Evolutionary conservation across 2,888 invertebrate genomes (phyloP), one percentile per base, ranked within the genome.

Genomic region (Boloria selene): DNA sequence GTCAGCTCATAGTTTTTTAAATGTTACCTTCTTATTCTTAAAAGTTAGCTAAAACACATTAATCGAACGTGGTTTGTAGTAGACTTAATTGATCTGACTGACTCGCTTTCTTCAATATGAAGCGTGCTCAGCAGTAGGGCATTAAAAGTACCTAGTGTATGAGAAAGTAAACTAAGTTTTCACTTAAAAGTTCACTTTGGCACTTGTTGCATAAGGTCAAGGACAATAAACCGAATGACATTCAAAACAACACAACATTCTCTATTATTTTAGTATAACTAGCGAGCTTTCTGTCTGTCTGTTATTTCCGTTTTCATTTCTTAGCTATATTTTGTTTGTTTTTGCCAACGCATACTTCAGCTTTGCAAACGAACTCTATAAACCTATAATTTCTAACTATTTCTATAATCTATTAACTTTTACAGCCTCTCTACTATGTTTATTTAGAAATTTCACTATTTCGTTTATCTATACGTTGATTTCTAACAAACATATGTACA

Each of bases 271-370:
- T 13, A 45, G 50, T 61, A 67, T 50, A 49, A 65, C 74, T 79
- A 80, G 80, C 74, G 73, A 80, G 87, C 88, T 88, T n/a, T 88
- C 77, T 84, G 85, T 87, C 80, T 86, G 83, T 84, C 80, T 77
- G 78, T 80, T 76, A 75, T 74, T 74, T 71, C 74, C 65, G 70
- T 71, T 68, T 69, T 68, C 65, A 73, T 70, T 72, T 71, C 65
- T 67, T 67, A 56, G 71, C 67, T 62, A 64, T 13, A 54, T 52
- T 62, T 64, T 59, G 10, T 55, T 59, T 53, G 13, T 16, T 38
- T 62, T 61, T 58, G 58, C 58, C 47, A 44, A 53, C 10, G 49
- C 44, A 45, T 51, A 51, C n/a, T 51, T 65, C 44, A 45, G 70
- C 70, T 70, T 67, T 44, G 67, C 70, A 47, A 45, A 45, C 16